phyloP scores from a whole-genome alignment of 1,140 invertebrate genomes.

The Halyomorpha halys region DNA sequence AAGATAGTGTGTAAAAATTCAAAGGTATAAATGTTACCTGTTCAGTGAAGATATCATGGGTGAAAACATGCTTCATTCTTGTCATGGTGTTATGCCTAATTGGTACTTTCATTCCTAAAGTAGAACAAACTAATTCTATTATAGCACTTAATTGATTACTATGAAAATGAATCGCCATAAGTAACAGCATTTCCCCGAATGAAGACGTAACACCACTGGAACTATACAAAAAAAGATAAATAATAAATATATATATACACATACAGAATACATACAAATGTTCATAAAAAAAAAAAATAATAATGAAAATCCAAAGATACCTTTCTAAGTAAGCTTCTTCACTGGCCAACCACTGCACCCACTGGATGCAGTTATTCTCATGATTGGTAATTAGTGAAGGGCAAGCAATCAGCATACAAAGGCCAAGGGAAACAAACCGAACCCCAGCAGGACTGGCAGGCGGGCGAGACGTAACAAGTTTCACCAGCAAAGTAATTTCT shows the following conservation, averaged over 20 bases:
- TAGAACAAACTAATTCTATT: conserved; percentile 84
- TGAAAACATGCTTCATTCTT: conserved; percentile 89
- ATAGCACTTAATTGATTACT: conserved; percentile 86
- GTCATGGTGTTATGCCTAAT: conserved; percentile 84
- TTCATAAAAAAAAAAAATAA: background rate
- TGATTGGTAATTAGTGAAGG: conserved; percentile 66
- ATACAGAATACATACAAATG: background rate
- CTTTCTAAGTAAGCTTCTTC: conserved; percentile 79
- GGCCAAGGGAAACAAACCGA: conserved; percentile 80
- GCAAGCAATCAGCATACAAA: conserved; percentile 92
- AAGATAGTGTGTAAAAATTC: no score
- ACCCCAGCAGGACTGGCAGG: conserved; percentile 82
- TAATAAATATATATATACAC: background rate
- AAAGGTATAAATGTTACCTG: conserved; percentile 46
- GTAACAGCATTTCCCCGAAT: conserved; percentile 90
- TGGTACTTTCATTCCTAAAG: conserved; percentile 88
- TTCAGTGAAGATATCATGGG: conserved; percentile 94
- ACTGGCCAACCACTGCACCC: conserved; percentile 86
- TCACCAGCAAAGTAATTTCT: conserved; percentile 72
- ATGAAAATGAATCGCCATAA: conserved; percentile 95
- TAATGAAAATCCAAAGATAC: conserved; percentile 31
- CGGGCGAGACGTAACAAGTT: conserved; percentile 78
- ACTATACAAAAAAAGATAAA: conserved; percentile 37
- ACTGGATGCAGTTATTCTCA: conserved; percentile 79
- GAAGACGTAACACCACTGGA: conserved; percentile 67